phyloP scores from a whole-genome alignment of 2,888 invertebrate genomes.

The Ophraella communa region DNA sequence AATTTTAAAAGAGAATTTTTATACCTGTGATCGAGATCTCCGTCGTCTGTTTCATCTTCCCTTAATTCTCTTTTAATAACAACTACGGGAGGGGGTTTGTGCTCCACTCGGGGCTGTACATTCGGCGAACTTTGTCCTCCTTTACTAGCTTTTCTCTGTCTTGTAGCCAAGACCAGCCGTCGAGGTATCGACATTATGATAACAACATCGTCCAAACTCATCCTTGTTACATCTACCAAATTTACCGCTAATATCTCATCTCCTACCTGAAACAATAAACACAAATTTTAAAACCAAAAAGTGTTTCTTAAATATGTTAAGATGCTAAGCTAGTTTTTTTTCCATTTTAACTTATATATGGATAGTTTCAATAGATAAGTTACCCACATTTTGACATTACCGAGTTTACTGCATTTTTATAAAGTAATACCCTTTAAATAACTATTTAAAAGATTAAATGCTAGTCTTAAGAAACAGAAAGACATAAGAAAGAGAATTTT shows the following conservation, averaged over 20 bases:
- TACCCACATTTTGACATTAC: no score
- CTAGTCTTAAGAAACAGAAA: no score
- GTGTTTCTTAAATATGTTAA: no score
- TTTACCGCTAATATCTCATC: conserved; percentile 99
- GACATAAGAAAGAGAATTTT: no score
- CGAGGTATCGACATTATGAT: conserved; percentile 99
- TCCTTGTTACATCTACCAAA: conserved; percentile 94
- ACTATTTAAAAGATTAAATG: no score
- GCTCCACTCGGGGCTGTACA: conserved; percentile 73
- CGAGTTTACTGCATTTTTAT: no score
- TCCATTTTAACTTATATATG: no score
- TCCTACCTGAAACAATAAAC: conserved; percentile 71
- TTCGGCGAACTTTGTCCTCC: conserved; percentile 63
- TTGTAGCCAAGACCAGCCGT: conserved; percentile 90
- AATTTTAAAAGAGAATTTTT: no score
- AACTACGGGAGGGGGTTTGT: conserved; percentile 89
- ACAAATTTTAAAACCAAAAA: background rate
- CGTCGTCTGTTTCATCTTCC: conserved; percentile 78
- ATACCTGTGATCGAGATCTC: conserved; percentile 62
- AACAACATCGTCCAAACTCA: conserved; percentile 99
- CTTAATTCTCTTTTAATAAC: conserved; percentile 88
- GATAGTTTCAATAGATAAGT: no score
- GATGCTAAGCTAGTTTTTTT: no score
- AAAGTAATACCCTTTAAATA: no score
- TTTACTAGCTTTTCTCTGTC: conserved; percentile 77